Evolutionary conservation across 1,140 invertebrate species (phyloP).

Genomic region (Brachystomella parvula): DNA sequence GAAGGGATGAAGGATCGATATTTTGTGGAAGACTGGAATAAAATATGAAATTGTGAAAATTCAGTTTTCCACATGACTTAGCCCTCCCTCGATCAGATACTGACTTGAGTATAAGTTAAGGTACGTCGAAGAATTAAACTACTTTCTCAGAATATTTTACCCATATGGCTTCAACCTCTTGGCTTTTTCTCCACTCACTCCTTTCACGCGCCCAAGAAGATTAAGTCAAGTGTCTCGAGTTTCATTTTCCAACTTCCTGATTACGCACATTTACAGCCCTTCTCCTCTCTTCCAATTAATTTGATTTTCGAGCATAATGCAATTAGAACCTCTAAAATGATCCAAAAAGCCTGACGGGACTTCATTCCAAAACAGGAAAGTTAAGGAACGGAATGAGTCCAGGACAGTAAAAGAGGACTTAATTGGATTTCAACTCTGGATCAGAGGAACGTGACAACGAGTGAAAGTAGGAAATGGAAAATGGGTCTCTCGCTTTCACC

Average conservation of each 20-base stretch:
- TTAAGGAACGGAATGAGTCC: background rate
- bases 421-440: slow-evolving; percentile 5
- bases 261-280: background rate
- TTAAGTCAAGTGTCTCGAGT: background rate
- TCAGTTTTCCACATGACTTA: background rate
- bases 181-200: background rate
- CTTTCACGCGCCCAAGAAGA: too few species aligned
- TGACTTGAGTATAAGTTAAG: background rate
- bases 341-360: background rate
- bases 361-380: background rate
- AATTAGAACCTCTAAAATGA: background rate
- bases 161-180: background rate
- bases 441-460: background rate
- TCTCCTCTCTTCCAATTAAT: background rate
- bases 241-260: background rate
- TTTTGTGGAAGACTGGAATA: background rate
- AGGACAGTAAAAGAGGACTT: background rate
- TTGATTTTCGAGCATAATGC: background rate
- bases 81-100: background rate
- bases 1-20: background rate
- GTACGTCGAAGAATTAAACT: background rate
- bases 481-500: background rate
- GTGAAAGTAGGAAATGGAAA: background rate
- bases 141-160: too few species aligned
- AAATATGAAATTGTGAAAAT: background rate